Conservation (phyloP, 1,140 invertebrate genomes). For the Vollenhovia emeryi region DNA sequence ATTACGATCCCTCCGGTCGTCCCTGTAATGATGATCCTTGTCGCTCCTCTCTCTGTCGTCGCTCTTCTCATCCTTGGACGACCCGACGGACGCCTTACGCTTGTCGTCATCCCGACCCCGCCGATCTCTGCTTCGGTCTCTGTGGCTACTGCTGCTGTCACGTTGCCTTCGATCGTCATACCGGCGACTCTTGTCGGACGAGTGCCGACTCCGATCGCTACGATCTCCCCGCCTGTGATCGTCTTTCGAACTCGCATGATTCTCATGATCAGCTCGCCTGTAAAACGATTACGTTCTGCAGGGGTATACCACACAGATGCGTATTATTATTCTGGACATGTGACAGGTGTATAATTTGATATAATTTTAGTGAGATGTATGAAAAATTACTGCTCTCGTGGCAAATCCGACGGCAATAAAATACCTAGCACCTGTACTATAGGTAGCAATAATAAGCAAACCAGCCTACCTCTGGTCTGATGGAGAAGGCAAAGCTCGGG, state of each 20-base stretch:
- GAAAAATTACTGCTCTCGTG: not conserved
- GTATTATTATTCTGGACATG: constrained; percentile 82
- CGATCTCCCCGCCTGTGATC: constrained; percentile 76
- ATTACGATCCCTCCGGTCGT: constrained; percentile 75
- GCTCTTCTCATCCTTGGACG: constrained; percentile 76
- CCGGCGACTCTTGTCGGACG: constrained; percentile 72
- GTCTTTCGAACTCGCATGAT: constrained; percentile 78
- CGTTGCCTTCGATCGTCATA: constrained; percentile 78
- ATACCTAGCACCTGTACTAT: constrained; percentile 12
- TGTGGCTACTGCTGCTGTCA: constrained; percentile 76
- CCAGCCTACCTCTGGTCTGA: constrained; percentile 83
- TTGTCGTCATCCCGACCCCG: constrained; percentile 79
- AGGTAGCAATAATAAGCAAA: constrained; percentile 74
- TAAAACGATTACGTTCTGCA: constrained; percentile 86
- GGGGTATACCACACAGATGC: constrained; percentile 86
- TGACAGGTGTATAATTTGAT: constrained; percentile 52
- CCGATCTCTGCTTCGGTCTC: constrained; percentile 75
- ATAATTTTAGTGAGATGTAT: constrained; percentile 18
- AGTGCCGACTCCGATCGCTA: constrained; percentile 71
- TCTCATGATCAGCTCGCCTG: constrained; percentile 83
- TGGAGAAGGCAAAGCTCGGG: constrained; percentile 67
- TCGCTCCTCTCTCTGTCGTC: constrained; percentile 77
- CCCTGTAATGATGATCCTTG: constrained; percentile 78
- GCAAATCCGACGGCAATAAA: not conserved
- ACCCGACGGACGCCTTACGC: constrained; percentile 70